A percentile compares a stretch with the other conserved stretches of the same genome.
Conservation (phyloP, 2,113 vertebrate genomes). For the Tichodroma muraria region DNA sequence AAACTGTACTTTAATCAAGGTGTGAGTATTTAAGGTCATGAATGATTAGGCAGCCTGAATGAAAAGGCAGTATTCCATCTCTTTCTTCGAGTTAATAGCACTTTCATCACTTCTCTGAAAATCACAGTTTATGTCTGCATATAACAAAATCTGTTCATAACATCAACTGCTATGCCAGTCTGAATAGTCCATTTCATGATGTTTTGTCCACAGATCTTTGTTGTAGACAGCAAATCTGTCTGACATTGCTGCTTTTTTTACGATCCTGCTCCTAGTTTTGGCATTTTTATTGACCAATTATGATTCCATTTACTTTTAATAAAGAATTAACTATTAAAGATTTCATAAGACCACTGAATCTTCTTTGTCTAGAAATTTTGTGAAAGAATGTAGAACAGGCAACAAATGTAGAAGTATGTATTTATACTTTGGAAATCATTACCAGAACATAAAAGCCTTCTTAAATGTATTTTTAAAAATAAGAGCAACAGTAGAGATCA, state of each 20-base stretch:
- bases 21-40: neutral
- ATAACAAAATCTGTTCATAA: neutral
- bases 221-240: neutral
- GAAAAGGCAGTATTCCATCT: neutral
- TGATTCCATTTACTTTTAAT: neutral
- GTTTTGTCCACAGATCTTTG: neutral
- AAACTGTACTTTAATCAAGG: neutral
- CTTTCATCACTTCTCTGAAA: neutral
- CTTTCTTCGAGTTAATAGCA: neutral
- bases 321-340: neutral
- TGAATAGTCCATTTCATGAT: neutral
- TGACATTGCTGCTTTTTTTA: neutral
- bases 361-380: neutral
- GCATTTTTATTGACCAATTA: neutral
- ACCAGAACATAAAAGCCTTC: neutral
- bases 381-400: neutral
- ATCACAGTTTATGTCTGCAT: neutral
- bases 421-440: neutral
- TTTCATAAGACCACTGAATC: neutral
- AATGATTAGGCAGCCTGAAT: neutral
- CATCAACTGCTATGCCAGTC: neutral
- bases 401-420: neutral
- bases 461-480: neutral
- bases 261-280: neutral
- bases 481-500: neutral